Conservation (phyloP, 1,140 invertebrate genomes). For the Heliconius melpomene region DNA sequence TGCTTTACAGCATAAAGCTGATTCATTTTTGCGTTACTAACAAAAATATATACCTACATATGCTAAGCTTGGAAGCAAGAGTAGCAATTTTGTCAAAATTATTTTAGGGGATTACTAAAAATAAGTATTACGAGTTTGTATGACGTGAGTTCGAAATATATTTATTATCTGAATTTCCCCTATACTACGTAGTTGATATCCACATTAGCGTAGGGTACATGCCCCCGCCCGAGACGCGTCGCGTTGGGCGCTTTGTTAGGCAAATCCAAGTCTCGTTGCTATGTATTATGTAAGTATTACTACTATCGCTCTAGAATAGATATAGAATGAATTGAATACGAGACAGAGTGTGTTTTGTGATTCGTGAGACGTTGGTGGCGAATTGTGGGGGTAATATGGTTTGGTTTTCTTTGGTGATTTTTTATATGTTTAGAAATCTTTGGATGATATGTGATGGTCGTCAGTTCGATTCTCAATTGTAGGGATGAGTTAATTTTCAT, state of each 20-base stretch:
- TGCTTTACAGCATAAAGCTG: too few species aligned
- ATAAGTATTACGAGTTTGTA: too few species aligned
- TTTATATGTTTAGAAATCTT: not conserved
- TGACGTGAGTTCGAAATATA: too few species aligned
- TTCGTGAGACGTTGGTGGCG: not conserved
- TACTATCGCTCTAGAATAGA: conserved; percentile 32
- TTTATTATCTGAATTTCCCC: not conserved
- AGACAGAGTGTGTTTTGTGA: conserved; percentile 4
- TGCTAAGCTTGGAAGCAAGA: too few species aligned
- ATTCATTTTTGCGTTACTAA: too few species aligned
- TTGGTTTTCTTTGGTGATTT: not conserved
- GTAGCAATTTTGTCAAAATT: too few species aligned
- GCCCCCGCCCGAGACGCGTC: conserved; percentile 53
- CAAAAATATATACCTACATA: too few species aligned
- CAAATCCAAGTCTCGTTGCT: conserved; percentile 60
- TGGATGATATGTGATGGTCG: too few species aligned
- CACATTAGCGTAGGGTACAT: conserved; percentile 42
- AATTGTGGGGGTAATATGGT: conserved; percentile 10
- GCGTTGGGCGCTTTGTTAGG: conserved; percentile 62
- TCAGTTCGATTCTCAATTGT: too few species aligned
- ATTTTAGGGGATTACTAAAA: too few species aligned
- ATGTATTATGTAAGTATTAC: conserved; percentile 52
- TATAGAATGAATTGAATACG: conserved; percentile 29
- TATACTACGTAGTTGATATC: conserved; percentile 15
- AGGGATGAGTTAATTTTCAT: too few species aligned